Evolutionary conservation across 2,113 vertebrate species (phyloP), one percentile per base, ranked within the genome.

Genomic region (Cynocephalus volans): DNA sequence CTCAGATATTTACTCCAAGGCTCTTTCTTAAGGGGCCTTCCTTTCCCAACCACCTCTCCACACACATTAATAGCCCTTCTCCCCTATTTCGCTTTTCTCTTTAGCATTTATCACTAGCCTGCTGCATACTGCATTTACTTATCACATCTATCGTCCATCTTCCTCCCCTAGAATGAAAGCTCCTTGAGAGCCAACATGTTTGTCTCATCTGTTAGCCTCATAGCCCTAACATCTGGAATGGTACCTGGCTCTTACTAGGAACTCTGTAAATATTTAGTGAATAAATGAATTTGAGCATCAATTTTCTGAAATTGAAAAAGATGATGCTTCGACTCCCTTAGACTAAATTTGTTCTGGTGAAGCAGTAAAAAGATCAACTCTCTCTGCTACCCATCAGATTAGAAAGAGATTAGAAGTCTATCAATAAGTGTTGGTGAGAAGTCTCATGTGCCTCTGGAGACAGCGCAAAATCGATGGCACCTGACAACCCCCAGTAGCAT

Each of bases 291-390:
- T 41, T 31, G 48, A 45, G 8, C 48, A 79, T n/a, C 48, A 3
- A 48, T 17, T 80, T 79, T 70, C 88, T 83, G 15, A 92, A 80
- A 83, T 52, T 41, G 60, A 48, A 91, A 86, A 90, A 56, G 23
- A 86, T 65, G n/a, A 64, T 69, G 12, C 70, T 83, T 83, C 84
- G 65, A 86, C 14, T 94, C 65, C 8, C 36, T 81, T 70, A 31
- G 24, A 60, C 48, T 89, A 72, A 85, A 88, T 45, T 26, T 79
- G 28, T 95, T 81, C 72, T 28, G 28, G 60, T 54, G 9, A 48
- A 82, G 17, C 60, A 87, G 52, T 82, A 69, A 72, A 93, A 77
- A 88, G 21, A 85, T n/a, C 50, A 90, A 56, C 31, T 89, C 41
- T 87, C 41, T 79, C 70, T n/a, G 28, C 62, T 36, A 76, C 14